These are phyloP conservation scores for Alitta virens DNA, from an alignment of 2,888 invertebrate genomes.

Conservation along the genomic window DNA sequence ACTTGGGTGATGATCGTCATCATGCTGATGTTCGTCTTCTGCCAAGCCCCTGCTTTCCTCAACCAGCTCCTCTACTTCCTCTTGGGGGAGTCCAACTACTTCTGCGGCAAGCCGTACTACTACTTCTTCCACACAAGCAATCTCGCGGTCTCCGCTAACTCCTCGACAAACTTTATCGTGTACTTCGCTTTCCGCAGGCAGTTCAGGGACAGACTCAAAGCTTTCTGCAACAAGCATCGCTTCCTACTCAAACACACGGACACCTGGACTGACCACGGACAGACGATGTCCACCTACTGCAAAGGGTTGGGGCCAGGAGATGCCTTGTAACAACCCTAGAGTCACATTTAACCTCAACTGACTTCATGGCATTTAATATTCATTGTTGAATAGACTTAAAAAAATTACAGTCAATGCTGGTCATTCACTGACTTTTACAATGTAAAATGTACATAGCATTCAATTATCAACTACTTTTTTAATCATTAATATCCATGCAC, in stretches of 20 bases:
- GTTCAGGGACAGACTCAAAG: constrained; percentile 27
- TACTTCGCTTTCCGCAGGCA: constrained; percentile 33
- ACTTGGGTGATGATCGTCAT: constrained; percentile 34
- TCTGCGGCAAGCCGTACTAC: constrained; percentile 29
- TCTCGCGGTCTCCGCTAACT: constrained; percentile 30
- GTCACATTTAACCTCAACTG: background rate
- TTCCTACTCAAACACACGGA: constrained; percentile 3
- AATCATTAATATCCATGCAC: no score
- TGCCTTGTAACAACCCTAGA: background rate
- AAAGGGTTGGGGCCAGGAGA: background rate
- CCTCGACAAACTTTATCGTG: constrained; percentile 32
- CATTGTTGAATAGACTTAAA: no score
- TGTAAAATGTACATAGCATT: no score
- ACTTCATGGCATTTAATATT: no score
- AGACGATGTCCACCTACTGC: constrained; percentile 9
- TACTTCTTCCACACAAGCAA: constrained; percentile 33
- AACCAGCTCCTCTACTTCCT: constrained; percentile 28
- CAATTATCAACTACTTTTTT: no score
- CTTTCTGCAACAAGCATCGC: constrained; percentile 21
- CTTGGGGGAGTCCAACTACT: constrained; percentile 9
- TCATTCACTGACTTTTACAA: no score
- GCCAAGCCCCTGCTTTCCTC: constrained; percentile 32
- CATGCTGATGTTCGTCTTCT: constrained; percentile 30
- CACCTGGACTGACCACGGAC: constrained; percentile 1
- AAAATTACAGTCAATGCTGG: no score